Conservation (phyloP, 2,797 vertebrate genomes). For the Danio tinwini region DNA sequence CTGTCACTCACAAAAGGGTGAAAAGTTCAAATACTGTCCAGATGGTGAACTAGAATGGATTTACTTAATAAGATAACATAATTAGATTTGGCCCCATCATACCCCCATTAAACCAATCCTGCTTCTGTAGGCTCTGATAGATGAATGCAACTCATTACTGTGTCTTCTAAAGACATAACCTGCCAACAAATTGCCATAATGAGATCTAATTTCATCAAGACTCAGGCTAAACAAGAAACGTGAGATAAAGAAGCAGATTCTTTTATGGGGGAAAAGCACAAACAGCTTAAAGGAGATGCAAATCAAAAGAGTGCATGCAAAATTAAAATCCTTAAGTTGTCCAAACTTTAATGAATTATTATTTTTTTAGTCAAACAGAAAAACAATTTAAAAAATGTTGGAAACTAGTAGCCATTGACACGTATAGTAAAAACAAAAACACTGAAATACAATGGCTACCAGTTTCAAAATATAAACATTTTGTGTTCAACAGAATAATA, state of each 20-base stretch:
- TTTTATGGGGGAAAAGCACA: not conserved
- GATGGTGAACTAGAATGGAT: slow-evolving; percentile 53
- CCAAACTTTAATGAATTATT: too few relatives aligned
- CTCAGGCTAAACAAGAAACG: not conserved
- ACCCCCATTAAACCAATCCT: slow-evolving; percentile 66
- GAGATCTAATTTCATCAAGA: slow-evolving; percentile 24
- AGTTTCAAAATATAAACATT: too few relatives aligned
- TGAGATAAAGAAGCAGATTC: not conserved
- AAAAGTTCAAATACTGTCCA: slow-evolving; percentile 50
- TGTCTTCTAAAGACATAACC: slow-evolving; percentile 53
- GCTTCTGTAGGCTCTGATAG: slow-evolving; percentile 64
- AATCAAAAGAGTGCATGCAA: too few relatives aligned
- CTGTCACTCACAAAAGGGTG: slow-evolving; percentile 15
- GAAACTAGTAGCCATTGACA: too few relatives aligned
- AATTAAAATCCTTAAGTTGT: too few relatives aligned
- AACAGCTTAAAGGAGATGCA: too few relatives aligned
- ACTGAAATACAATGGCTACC: too few relatives aligned
- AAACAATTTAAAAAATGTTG: too few relatives aligned
- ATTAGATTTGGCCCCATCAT: slow-evolving; percentile 70
- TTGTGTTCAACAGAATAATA: too few relatives aligned
- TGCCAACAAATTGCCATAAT: slow-evolving; percentile 18
- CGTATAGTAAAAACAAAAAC: too few relatives aligned
- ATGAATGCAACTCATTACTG: slow-evolving; percentile 44
- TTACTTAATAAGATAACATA: slow-evolving; percentile 49
- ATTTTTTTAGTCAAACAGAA: too few relatives aligned